Conservation (phyloP, 2,888 invertebrate genomes). For the Brenthis hecate region DNA sequence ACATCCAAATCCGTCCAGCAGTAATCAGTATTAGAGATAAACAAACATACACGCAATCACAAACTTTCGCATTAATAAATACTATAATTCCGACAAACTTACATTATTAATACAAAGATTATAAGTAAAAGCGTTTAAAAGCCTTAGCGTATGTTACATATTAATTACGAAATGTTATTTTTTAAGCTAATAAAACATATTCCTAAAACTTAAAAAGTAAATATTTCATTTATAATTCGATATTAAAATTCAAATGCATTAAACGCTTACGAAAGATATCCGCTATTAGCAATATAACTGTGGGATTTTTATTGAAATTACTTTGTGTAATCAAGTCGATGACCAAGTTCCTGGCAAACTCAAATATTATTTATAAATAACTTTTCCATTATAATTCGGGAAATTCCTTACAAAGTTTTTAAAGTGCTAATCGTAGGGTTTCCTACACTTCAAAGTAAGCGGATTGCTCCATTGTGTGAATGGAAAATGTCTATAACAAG, state of each 20-base stretch:
- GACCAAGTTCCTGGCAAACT: conserved; percentile 8
- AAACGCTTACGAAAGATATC: conserved; percentile 33
- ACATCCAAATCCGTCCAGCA: too few relatives aligned
- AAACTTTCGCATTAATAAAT: too few relatives aligned
- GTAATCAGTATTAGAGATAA: too few relatives aligned
- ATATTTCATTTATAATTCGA: too few relatives aligned
- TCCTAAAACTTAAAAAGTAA: too few relatives aligned
- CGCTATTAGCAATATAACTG: conserved; percentile 29
- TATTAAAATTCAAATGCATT: conserved; percentile 10
- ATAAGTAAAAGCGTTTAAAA: too few relatives aligned
- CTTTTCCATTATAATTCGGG: conserved; percentile 6
- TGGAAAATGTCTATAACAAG: conserved; percentile 77
- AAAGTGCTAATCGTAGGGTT: conserved; percentile 15
- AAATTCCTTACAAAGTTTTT: not conserved
- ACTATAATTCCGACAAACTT: too few relatives aligned
- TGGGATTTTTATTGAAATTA: conserved; percentile 30
- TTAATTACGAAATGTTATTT: too few relatives aligned
- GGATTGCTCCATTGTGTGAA: conserved; percentile 74
- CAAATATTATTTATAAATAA: not conserved
- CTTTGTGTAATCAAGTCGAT: conserved; percentile 23
- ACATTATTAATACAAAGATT: too few relatives aligned
- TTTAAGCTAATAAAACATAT: too few relatives aligned
- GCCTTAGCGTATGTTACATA: too few relatives aligned
- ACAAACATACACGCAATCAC: too few relatives aligned
- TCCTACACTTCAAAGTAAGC: conserved; percentile 46